Percentiles rank a stretch among this genome's conserved stretches.
phyloP scores from a whole-genome alignment of 2,113 vertebrate genomes.

The Plotosus lineatus region DNA sequence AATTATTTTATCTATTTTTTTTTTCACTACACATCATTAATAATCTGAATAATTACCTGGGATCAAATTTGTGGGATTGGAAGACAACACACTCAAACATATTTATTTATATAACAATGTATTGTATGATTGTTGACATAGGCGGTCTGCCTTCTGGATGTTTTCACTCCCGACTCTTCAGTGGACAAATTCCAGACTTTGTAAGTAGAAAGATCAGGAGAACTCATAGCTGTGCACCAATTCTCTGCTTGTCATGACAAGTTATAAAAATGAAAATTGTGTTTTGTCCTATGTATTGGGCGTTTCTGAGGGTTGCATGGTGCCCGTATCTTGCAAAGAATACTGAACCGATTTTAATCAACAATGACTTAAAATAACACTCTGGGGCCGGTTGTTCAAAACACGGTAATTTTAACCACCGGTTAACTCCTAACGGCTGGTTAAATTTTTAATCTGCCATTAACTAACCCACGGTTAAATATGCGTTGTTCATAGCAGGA shows the following conservation, averaged over 20 bases:
- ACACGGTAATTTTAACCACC: too few relatives aligned
- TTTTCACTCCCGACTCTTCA: constrained; percentile 77
- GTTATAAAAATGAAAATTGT: constrained; percentile 17
- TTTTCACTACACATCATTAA: not conserved
- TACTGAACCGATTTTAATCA: too few relatives aligned
- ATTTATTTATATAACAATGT: not conserved
- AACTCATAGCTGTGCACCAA: constrained; percentile 57
- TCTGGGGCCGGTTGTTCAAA: too few relatives aligned
- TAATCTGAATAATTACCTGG: not conserved
- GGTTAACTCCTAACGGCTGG: too few relatives aligned
- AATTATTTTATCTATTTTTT: not conserved
- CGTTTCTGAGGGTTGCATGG: not conserved
- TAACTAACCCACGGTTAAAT: too few relatives aligned
- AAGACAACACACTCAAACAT: too few relatives aligned
- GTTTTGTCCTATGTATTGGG: constrained; percentile 34
- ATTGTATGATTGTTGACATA: constrained; percentile 50
- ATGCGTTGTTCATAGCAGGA: too few relatives aligned
- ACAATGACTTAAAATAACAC: too few relatives aligned
- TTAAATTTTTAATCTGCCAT: too few relatives aligned
- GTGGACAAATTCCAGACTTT: constrained; percentile 80
- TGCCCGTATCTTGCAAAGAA: too few relatives aligned
- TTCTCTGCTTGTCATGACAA: constrained; percentile 56
- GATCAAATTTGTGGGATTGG: not conserved
- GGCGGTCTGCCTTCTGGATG: constrained; percentile 78
- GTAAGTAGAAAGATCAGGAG: constrained; percentile 65